Base-by-base conservation (phyloP, 2,797 vertebrate species). In the Sciurus carolinensis region DNA sequence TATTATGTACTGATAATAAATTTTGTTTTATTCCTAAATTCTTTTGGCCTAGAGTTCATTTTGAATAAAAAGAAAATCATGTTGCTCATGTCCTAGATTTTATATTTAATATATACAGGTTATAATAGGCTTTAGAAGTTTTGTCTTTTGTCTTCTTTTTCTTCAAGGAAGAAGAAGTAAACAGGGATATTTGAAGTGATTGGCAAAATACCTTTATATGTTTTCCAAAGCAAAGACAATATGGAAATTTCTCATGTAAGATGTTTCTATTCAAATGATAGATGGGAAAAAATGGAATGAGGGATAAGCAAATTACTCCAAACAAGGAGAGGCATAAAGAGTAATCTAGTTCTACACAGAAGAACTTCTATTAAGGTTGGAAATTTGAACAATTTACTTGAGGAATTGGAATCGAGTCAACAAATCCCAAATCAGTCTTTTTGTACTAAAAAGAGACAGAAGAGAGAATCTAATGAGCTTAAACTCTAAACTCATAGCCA, bases 391-490 rank as follows among this genome's bases (percentile, higher is more conserved):
- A 44, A 54, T 82, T 94, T 18, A 39, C 28, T 44, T 91, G 79
- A 85, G 62, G 57, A 85, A 33, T 12, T 86, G 33, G 0, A 17
- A 64, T 82, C 30, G 3, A 77, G 67, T 64, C 33, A 64, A 79
- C 30, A 84, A 92, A 64, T 85, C 87, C 71, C 93, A 80, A 82
- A 84, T 89, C 89, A 71, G 81, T 59, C 90, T 85, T 97, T 90
- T 54, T 83, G 11, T 81, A 87, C 92, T 91, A 95, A 95, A 97
- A 97, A 84, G 67, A 92, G 80, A 90, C 77, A 87, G 90, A 92
- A 26, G 87, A 66, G 87, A 94, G 42, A 81, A 15, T 62, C 36
- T 87, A 96, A 97, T 87, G 93, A 95, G 77, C 39, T 91, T 84
- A 92, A 83, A 96, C 54, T 92, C 87, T 84, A 91, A 86, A 96